phyloP scores from a whole-genome alignment of 30 jellyfish, hydroid and myxozoan genomes.

The Nemopilema nomurai region DNA sequence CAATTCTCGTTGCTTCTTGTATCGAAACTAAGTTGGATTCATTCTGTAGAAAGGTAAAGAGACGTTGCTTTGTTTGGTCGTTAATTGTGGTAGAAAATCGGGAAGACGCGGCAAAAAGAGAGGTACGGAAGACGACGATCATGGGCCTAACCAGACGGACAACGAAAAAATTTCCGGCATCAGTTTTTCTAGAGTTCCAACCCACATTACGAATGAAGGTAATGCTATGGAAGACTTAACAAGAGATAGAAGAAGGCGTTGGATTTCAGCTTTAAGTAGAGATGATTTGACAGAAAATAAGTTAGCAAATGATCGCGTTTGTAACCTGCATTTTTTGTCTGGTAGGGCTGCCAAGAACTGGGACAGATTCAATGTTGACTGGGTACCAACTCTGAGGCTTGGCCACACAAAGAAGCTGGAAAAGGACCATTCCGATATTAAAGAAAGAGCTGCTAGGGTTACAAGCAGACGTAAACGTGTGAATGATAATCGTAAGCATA shows the following conservation, averaged over 20 bases:
- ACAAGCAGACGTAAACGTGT: slow-evolving; percentile 30
- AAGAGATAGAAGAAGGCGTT: slow-evolving; percentile 16
- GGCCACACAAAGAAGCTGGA: slow-evolving; percentile 39
- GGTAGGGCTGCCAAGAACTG: slow-evolving; percentile 48
- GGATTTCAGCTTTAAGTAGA: slow-evolving; percentile 47
- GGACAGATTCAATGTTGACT: slow-evolving; percentile 43
- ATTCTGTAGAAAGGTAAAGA: slow-evolving; percentile 17
- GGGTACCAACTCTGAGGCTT: slow-evolving; percentile 57
- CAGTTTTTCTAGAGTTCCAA: slow-evolving; percentile 28
- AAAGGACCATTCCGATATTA: slow-evolving; percentile 19
- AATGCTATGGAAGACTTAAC: not conserved
- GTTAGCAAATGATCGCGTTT: slow-evolving; percentile 30
- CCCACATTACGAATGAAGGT: slow-evolving; percentile 6
- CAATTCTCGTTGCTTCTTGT: slow-evolving; percentile 23
- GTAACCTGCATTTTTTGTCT: slow-evolving; percentile 38
- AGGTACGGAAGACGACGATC: slow-evolving; percentile 6
- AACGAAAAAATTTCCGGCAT: slow-evolving; percentile 20
- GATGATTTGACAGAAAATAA: slow-evolving; percentile 34
- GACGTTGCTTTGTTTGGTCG: slow-evolving; percentile 30
- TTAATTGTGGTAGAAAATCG: slow-evolving; percentile 22
- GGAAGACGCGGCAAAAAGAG: slow-evolving; percentile 19
- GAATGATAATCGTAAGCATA: slow-evolving; percentile 11
- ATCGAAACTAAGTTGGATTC: not conserved
- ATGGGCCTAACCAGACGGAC: slow-evolving; percentile 16
- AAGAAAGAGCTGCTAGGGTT: slow-evolving; percentile 34